Base-by-base conservation (phyloP, 2,113 vertebrate species). In the Marmota flaviventris region DNA sequence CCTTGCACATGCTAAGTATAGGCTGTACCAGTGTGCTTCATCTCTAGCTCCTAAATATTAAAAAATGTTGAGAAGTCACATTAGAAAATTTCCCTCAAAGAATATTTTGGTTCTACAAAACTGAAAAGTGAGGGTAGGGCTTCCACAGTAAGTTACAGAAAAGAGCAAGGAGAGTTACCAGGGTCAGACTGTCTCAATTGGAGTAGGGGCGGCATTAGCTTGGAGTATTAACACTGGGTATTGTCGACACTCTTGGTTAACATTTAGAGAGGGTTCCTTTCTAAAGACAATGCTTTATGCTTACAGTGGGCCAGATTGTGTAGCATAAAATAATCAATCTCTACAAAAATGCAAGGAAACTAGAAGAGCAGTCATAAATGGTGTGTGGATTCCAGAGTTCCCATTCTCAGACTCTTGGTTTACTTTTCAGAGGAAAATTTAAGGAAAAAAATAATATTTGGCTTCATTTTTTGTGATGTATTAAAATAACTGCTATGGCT, bases 201-300 rank as follows among this genome's bases (percentile, higher is more conserved):
- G 5, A 81, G 18, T 4, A 61, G 4, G 1, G 3, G 1, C 11
- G 70, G 3, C 18, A 34, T 14, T 8, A 42, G 2, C 1, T 18
- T 65, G 29, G 65, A 73, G 22, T 73, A 42, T 61, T 39, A 58
- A 29, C 39, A 48, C 20, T 79, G 32, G 45, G 12, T 13, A 14
- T 32, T 67, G 1, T 91, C 14, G 73, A 24, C 8, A 14, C 42
- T 63, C 39, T 11, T 24, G 24, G 34, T 17, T 48, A 37, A 20
- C 56, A 65, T 70, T 39, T 24, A 34, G 25, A 75, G 25, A 53
- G 7, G 70, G 3, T 5, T 78, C 14, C 27, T 78, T 85, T 48
- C 25, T 89, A 83, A 76, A 77, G 25, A 56, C 9, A 51, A 20
- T 14, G 2, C 34, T 61, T 76, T 58, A 76, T 20, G 48, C 9